These are phyloP conservation scores for Leptopilina clavipes DNA, from an alignment of 1,140 invertebrate genomes.

Conservation along the genomic window DNA sequence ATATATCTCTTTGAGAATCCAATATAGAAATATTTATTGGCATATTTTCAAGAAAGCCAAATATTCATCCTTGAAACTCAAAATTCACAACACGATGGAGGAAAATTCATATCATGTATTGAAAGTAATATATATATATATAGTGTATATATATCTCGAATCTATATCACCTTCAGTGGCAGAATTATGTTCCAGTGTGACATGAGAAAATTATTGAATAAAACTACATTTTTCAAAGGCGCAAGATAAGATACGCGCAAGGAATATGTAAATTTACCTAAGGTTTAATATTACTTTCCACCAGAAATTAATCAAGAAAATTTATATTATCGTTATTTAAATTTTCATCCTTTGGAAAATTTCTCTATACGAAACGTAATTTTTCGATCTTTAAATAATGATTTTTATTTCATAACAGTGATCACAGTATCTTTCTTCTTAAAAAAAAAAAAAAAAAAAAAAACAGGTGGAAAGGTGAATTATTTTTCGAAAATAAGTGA, in stretches of 20 bases:
- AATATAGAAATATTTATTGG: not conserved
- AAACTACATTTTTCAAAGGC: not conserved
- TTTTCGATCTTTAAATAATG: too few relatives aligned
- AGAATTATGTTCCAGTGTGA: not conserved
- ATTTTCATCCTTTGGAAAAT: too few relatives aligned
- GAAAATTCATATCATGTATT: not conserved
- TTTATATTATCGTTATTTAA: too few relatives aligned
- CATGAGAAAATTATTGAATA: slow-evolving; percentile 5
- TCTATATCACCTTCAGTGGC: not conserved
- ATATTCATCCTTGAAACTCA: not conserved
- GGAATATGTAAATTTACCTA: not conserved
- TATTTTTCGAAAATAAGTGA: too few relatives aligned
- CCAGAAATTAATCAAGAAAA: too few relatives aligned
- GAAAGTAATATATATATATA: not conserved
- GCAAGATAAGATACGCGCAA: not conserved
- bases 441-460: too few relatives aligned
- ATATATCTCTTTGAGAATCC: not conserved
- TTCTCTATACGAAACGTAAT: too few relatives aligned
- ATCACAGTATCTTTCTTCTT: too few relatives aligned
- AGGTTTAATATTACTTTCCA: too few relatives aligned
- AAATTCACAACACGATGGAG: slow-evolving; percentile 17
- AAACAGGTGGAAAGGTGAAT: too few relatives aligned
- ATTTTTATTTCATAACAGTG: too few relatives aligned
- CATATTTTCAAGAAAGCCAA: not conserved
- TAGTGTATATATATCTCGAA: not conserved